These are phyloP conservation scores for Lasius platythorax DNA, from an alignment of 2,888 invertebrate genomes.

Conservation along the genomic window DNA sequence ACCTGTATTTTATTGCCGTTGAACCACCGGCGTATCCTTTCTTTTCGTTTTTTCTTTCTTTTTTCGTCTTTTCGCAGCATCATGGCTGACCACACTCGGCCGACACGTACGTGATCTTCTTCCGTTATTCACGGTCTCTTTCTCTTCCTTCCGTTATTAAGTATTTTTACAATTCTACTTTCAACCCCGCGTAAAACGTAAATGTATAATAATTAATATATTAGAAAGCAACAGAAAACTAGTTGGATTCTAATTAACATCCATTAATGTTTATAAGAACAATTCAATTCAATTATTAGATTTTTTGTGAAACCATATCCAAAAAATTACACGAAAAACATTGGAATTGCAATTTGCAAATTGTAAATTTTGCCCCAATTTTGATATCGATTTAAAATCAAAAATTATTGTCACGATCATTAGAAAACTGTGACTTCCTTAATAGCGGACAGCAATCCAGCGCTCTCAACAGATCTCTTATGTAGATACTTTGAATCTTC, in stretches of 20 bases:
- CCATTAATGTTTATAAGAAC: neutral
- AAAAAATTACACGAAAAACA: neutral
- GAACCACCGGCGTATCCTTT: conserved; percentile 72
- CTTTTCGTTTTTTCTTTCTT: conserved; percentile 63
- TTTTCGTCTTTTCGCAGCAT: conserved; percentile 55
- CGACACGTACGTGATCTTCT: conserved; percentile 67
- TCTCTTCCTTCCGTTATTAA: neutral
- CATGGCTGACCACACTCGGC: conserved; percentile 54
- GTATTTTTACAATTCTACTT: neutral
- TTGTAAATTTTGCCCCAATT: neutral
- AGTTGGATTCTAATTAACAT: neutral
- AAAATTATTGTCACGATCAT: conserved; percentile 7
- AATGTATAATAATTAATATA: conserved; percentile 1
- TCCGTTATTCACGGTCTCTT: conserved; percentile 5
- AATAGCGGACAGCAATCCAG: conserved; percentile 20
- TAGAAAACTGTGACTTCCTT: conserved; percentile 15
- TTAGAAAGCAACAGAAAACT: neutral
- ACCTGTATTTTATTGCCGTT: conserved; percentile 74
- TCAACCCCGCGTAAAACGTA: neutral
- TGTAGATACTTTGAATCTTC: conserved; percentile 31
- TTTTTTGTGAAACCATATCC: neutral
- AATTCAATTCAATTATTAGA: neutral
- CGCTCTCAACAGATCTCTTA: conserved; percentile 35
- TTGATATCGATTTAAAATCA: neutral
- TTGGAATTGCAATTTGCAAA: neutral